Base-by-base conservation (phyloP, 2,888 invertebrate genomes). In the Embidobia sp. region DNA sequence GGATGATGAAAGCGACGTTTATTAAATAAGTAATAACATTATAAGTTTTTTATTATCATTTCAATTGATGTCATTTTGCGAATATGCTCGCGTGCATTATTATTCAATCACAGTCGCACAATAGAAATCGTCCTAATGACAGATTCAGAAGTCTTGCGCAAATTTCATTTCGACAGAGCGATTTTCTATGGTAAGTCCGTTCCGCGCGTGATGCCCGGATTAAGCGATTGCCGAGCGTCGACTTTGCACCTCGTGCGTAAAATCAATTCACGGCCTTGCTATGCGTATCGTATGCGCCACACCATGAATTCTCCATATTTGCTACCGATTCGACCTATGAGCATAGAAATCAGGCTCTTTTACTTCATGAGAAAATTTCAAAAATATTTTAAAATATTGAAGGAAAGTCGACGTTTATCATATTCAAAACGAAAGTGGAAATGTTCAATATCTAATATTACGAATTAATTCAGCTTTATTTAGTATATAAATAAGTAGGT, bases 131-230 rank as follows among this genome's bases (percentile, higher is more conserved):
- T 63, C 49, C 49, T 64, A 73, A 64, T 73, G 57, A 64, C 64
- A 64, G 42, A 42, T 40, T 33, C 31, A 22, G 19, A 42, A 29
- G 18, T 31, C 44, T 81, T 81, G 70, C 75, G 49, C 66, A 81
- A 81, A 80, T 64, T 55, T 57, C 51, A 46, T 83, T 82, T 82
- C 83, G 59, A 79, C 80, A 81, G 76, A 76, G 53, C 70, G 59
- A 76, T 70, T 78, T 73, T 74, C 72, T 46, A 35, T 42, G 70
- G 57, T 27, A 42, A 40, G 31, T 44, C 46, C 59, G 61, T 73
- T 76, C 57, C 75, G 64, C 59, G 63, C 67, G 44, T 61, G 75
- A 44, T 72, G 55, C 26, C 49, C 29, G 51, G 51, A 74, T 64
- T 74, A 66, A 51, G 59, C 66, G 59, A 74, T 66, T 44, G 66